Evolutionary conservation across 2,797 vertebrate species (phyloP).

Genomic region (Oreortyx pictus): DNA sequence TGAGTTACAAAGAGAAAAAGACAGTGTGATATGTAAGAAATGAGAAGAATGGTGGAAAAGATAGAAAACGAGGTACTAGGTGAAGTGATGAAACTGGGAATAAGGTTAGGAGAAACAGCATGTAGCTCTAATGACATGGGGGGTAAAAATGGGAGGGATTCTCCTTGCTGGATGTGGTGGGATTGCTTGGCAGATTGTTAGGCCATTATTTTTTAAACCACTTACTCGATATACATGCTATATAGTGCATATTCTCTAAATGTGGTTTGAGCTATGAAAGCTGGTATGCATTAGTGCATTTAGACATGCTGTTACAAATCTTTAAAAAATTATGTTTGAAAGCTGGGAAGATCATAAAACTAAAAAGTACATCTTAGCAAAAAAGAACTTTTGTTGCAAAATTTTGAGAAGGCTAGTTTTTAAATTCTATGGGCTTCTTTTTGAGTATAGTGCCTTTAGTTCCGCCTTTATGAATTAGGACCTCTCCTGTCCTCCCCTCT

Average conservation of each 20-base stretch:
- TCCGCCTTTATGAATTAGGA: constrained; percentile 70
- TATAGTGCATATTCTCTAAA: not conserved
- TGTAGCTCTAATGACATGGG: not conserved
- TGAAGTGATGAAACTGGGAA: not conserved
- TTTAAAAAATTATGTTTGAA: not conserved
- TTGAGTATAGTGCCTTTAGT: constrained; percentile 52
- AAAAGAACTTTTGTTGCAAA: not conserved
- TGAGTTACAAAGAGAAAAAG: not conserved
- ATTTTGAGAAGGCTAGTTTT: constrained; percentile 2
- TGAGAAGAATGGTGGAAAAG: not conserved
- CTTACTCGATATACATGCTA: not conserved
- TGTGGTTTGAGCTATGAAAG: not conserved
- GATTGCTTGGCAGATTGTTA: not conserved
- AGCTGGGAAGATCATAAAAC: not conserved
- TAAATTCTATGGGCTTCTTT: constrained; percentile 32
- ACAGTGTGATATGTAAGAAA: too few relatives aligned
- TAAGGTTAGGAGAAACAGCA: not conserved
- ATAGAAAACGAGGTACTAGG: not conserved
- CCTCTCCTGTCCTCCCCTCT: not conserved
- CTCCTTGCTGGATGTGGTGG: not conserved
- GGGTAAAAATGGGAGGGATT: not conserved
- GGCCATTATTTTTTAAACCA: not conserved
- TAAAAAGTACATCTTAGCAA: not conserved
- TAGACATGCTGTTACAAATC: not conserved
- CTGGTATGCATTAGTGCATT: not conserved